A percentile compares a stretch with the other conserved stretches of the same genome.
phyloP scores from a whole-genome alignment of 2,888 invertebrate genomes.

The Malacosoma neustria region DNA sequence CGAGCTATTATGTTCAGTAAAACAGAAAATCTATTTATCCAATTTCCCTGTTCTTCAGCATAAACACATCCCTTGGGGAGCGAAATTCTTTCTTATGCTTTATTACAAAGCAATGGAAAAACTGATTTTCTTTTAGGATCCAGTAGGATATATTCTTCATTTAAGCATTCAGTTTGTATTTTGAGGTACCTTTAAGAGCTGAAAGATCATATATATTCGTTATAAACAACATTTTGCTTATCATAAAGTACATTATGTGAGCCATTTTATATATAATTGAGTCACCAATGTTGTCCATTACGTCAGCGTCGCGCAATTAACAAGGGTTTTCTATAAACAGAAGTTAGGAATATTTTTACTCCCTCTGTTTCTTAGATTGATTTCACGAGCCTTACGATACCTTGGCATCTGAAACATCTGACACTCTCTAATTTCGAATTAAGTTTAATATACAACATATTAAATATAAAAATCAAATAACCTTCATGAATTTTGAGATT shows the following conservation, averaged over 20 bases:
- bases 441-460: too few relatives aligned
- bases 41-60: slow-evolving; percentile 32
- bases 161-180: too few relatives aligned
- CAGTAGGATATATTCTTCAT: not conserved
- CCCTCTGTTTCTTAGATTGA: not conserved
- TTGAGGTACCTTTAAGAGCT: too few relatives aligned
- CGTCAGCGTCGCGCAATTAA: not conserved
- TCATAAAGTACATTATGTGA: too few relatives aligned
- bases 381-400: not conserved
- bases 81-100: slow-evolving; percentile 31
- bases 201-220: too few relatives aligned
- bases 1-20: slow-evolving; percentile 16
- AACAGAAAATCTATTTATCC: slow-evolving; percentile 37
- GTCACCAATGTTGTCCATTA: not conserved
- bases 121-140: slow-evolving; percentile 19
- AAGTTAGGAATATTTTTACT: not conserved
- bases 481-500: too few relatives aligned
- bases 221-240: too few relatives aligned
- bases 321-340: not conserved
- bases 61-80: slow-evolving; percentile 34
- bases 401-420: not conserved
- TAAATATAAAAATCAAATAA: too few relatives aligned
- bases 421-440: not conserved
- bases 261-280: not conserved
- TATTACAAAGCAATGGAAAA: slow-evolving; percentile 31